Conservation (phyloP, 1,140 invertebrate genomes). For the Meloidogyne exigua region DNA sequence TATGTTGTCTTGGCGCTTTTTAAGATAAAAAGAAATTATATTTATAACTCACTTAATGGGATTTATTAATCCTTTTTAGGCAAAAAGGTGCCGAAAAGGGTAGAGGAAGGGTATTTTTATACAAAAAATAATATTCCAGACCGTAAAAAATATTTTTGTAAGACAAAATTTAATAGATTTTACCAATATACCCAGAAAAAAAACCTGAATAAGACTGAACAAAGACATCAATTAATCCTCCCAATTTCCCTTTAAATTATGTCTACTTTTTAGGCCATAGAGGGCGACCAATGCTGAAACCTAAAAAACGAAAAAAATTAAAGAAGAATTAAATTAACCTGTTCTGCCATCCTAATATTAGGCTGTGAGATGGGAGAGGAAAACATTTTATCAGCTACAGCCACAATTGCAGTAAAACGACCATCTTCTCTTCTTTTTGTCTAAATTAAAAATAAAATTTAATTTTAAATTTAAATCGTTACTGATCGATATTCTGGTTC, state of each 20-base stretch:
- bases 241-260: conserved; percentile 48
- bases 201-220: neutral
- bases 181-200: neutral
- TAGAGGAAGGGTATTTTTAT: neutral
- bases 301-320: conserved; percentile 8
- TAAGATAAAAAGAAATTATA: neutral
- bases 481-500: conserved; percentile 43
- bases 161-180: neutral
- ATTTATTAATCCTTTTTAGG: neutral
- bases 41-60: conserved; percentile 1
- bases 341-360: conserved; percentile 62
- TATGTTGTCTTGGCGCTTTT: neutral
- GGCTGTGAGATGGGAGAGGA: conserved; percentile 54
- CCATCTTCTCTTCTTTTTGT: conserved; percentile 24
- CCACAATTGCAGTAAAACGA: conserved; percentile 26
- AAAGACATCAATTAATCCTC: conserved; percentile 45
- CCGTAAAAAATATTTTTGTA: neutral
- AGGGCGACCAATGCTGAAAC: conserved; percentile 52
- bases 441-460: conserved; percentile 12
- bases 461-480: conserved; percentile 16
- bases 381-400: conserved; percentile 36
- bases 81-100: neutral
- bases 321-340: conserved; percentile 35
- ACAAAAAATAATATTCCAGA: neutral
- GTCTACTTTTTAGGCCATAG: conserved; percentile 49